Evolutionary conservation across 1,140 invertebrate genomes (phyloP).

Genomic region (Phthorimaea operculella): DNA sequence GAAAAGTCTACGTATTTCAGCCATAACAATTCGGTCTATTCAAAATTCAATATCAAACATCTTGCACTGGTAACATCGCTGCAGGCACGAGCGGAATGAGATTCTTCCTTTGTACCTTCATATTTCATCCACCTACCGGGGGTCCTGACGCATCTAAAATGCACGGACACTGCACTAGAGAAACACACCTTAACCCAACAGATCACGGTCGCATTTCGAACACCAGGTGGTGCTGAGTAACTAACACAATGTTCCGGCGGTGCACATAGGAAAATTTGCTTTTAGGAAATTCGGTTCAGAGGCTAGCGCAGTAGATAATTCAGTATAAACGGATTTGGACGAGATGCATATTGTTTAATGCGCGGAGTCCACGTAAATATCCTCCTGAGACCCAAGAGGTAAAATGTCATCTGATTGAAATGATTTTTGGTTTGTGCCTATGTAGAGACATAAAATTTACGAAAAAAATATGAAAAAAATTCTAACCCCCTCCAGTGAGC

Average conservation of each 20-base stretch:
- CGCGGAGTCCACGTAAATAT: slow-evolving; percentile 17
- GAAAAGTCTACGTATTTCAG: too few relatives aligned
- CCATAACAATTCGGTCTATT: slow-evolving; percentile 8
- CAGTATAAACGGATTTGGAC: slow-evolving; percentile 43
- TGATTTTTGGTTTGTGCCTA: too few relatives aligned
- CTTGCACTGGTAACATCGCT: slow-evolving; percentile 35
- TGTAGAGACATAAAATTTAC: too few relatives aligned
- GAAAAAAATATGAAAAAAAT: too few relatives aligned
- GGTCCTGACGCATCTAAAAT: slow-evolving; percentile 29
- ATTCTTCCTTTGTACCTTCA: slow-evolving; percentile 52
- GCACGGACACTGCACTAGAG: slow-evolving; percentile 15
- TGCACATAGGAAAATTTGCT: slow-evolving; percentile 45
- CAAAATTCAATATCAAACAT: slow-evolving; percentile 38
- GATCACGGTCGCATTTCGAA: slow-evolving; percentile 31
- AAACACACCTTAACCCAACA: slow-evolving; percentile 22
- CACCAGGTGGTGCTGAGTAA: slow-evolving; percentile 17
- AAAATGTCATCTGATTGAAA: too few relatives aligned
- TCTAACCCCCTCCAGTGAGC: too few relatives aligned
- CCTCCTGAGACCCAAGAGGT: too few relatives aligned
- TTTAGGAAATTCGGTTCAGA: slow-evolving; percentile 38
- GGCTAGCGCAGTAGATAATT: slow-evolving; percentile 42
- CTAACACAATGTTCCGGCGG: slow-evolving; percentile 35
- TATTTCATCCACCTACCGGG: slow-evolving; percentile 48
- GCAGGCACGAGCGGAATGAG: slow-evolving; percentile 42
- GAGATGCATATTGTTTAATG: slow-evolving; percentile 38